Base-by-base conservation (phyloP, 64 coral and sea anemone species). In the Platygyra sinensis region DNA sequence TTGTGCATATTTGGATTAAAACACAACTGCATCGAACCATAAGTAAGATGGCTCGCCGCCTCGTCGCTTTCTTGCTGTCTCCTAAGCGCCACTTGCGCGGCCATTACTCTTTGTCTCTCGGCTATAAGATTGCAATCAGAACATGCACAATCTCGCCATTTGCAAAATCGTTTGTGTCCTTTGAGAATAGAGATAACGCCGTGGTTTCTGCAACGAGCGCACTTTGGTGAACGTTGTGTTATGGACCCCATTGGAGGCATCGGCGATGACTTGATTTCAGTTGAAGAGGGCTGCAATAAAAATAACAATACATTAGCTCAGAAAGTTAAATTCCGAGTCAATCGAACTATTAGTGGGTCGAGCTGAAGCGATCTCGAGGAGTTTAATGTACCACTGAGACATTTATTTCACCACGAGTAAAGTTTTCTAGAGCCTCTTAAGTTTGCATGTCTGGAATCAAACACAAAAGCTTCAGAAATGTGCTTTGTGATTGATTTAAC, bases 81-180 rank as follows among this genome's bases (percentile, higher is more conserved):
- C 87, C 93, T 30, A 16, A 94, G 42, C 25, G 93, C 93, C 6
- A 94, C 93, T 86, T 94, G 93, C 8, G 93, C 93, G 10, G 93
- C 93, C 93, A 94, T 94, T 8, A 94, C 93, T 67, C 93, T 36
- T 18, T 94, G 93, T 64, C 93, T 62, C n/a, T 94, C 93, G 49
- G 93, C 93, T 32, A 94, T 94, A 19, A 94, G 78, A 62, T 94
- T 94, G 74, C 93, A 94, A 31, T 94, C 93, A 0, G 93, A 61
- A 18, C 93, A 94, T 18, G 93, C 76, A 19, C 93, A 94, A 31
- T 94, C 93, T 28, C 89, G 84, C 93, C 93, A 94, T 90, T 94
- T 94, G 74, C 93, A 94, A 60, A 94, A 94, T 19, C 93, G 72
- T 55, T 94, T 94, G 88, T 94, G 93, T 28, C 93, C 93, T 86